These are phyloP conservation scores for Apodemus speciosus DNA, from an alignment of 2,113 vertebrate species.

Conservation along the genomic window DNA sequence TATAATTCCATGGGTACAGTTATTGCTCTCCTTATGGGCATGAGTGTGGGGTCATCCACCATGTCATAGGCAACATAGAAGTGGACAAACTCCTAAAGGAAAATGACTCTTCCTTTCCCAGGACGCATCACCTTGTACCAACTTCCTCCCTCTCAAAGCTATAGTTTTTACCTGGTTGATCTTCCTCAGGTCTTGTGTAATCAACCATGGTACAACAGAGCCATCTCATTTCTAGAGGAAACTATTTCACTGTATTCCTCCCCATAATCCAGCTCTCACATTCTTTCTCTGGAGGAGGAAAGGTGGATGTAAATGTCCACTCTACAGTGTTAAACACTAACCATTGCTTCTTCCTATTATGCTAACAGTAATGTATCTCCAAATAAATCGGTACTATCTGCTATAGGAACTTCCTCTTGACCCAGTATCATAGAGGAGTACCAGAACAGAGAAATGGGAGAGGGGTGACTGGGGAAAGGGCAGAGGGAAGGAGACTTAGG, in stretches of 20 bases:
- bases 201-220: not conserved
- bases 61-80: not conserved
- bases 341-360: not conserved
- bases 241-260: not conserved
- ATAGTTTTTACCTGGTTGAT: too few relatives aligned
- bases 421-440: too few relatives aligned
- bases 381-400: not conserved
- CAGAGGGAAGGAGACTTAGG: too few relatives aligned
- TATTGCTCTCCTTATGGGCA: not conserved
- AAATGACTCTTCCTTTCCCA: not conserved
- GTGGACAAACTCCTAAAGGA: not conserved
- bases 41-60: not conserved
- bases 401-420: not conserved
- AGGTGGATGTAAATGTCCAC: not conserved
- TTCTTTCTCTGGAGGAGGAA: not conserved
- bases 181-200: not conserved
- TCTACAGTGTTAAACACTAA: not conserved
- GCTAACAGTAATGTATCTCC: not conserved
- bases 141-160: too few relatives aligned
- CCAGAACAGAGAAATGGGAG: too few relatives aligned
- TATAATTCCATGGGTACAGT: not conserved
- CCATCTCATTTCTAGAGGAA: not conserved
- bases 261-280: too few relatives aligned
- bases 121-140: not conserved
- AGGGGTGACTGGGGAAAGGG: too few relatives aligned